A percentile compares a stretch with the other conserved stretches of the same genome.
phyloP scores from a whole-genome alignment of 2,888 invertebrate species.

The Podabrus alpinus region DNA sequence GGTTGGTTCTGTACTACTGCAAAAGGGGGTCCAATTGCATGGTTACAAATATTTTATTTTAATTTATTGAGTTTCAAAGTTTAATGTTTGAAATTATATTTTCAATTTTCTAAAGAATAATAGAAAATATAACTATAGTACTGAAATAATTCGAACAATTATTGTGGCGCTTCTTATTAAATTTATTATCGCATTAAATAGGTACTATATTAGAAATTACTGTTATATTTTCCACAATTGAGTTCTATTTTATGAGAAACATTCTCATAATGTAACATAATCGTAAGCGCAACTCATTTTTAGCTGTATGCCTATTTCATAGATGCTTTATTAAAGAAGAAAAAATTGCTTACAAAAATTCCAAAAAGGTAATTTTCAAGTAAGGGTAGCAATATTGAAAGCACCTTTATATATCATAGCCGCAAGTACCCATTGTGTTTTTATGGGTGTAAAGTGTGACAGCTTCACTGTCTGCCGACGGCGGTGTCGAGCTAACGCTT shows the following conservation, averaged over 20 bases:
- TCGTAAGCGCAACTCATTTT: neutral
- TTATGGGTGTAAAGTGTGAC: conserved; percentile 31
- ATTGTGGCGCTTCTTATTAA: no score
- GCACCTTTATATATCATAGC: neutral
- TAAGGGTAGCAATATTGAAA: neutral
- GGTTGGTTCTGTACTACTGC: no score
- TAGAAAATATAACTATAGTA: no score
- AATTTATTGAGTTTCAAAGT: neutral
- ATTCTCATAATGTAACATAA: neutral
- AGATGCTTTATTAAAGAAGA: neutral
- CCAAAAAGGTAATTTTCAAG: neutral
- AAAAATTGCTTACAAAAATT: neutral
- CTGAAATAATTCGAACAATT: no score
- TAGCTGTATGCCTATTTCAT: neutral
- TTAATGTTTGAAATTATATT: no score
- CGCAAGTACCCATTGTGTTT: conserved; percentile 10
- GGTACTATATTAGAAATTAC: neutral
- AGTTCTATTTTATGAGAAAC: neutral
- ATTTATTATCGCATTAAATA: neutral
- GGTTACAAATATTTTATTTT: neutral
- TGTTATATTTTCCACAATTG: neutral
- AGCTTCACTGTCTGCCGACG: conserved; percentile 21
- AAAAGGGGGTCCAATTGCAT: no score
- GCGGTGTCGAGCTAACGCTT: conserved; percentile 22
- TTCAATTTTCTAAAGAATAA: no score